Conservation (phyloP, 2,113 vertebrate species). For the Xiphias gladius region DNA sequence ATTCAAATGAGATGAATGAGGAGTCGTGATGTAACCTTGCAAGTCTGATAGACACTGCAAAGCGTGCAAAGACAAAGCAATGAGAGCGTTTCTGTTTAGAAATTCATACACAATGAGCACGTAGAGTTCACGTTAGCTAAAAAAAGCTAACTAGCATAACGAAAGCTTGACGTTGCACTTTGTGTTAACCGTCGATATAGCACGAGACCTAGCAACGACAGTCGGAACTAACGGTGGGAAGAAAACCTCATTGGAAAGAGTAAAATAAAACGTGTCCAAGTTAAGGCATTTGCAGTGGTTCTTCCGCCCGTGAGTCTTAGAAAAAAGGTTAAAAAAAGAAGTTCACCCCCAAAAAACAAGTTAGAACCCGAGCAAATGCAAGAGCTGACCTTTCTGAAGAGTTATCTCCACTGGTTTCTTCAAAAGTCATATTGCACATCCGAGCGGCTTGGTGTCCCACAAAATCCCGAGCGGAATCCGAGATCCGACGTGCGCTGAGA, state of each 20-base stretch:
- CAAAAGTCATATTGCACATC: slow-evolving; percentile 88
- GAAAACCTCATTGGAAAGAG: no score
- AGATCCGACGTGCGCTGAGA: background rate
- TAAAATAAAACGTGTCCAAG: background rate
- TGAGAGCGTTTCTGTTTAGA: background rate
- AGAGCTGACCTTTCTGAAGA: slow-evolving; percentile 80
- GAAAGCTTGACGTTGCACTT: background rate
- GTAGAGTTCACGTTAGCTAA: background rate
- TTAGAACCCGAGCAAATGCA: no score
- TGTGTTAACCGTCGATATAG: no score
- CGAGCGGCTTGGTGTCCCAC: slow-evolving; percentile 34
- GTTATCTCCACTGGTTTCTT: slow-evolving; percentile 82
- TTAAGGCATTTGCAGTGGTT: background rate
- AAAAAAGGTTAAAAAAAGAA: background rate
- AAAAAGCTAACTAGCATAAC: background rate
- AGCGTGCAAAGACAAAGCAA: background rate
- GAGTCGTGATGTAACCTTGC: slow-evolving; percentile 18
- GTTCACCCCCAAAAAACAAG: background rate
- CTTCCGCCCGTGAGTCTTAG: no score
- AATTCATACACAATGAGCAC: background rate
- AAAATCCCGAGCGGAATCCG: slow-evolving; percentile 48
- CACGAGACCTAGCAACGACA: no score
- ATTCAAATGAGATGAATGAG: background rate
- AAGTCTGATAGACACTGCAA: background rate
- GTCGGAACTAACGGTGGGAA: no score